Conservation (phyloP, 2,888 invertebrate genomes). For the Tetrapedia diversipes region DNA sequence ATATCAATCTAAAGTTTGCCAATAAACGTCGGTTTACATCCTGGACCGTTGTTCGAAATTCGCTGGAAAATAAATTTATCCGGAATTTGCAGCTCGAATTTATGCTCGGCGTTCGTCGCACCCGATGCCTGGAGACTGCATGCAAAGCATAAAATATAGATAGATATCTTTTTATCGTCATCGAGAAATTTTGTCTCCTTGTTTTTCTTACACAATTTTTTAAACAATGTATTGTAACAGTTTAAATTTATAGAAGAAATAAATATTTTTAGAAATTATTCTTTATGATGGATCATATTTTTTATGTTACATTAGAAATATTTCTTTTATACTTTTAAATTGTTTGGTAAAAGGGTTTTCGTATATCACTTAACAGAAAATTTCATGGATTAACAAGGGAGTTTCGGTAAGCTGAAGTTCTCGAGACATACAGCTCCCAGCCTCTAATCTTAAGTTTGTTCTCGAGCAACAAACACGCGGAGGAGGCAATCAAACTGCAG, state of each 20-base stretch:
- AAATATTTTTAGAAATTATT: too few species aligned
- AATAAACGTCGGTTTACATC: constrained; percentile 43
- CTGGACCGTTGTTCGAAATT: constrained; percentile 20
- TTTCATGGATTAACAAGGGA: background rate
- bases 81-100: constrained; percentile 4
- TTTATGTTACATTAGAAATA: too few species aligned
- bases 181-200: background rate
- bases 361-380: background rate
- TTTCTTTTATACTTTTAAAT: too few species aligned
- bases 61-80: constrained; percentile 30
- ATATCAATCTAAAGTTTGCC: constrained; percentile 54
- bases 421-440: constrained; percentile 25
- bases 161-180: background rate
- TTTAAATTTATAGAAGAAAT: too few species aligned
- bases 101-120: constrained; percentile 9
- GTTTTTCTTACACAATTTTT: too few species aligned
- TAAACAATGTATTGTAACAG: too few species aligned
- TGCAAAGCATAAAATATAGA: background rate
- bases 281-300: too few species aligned
- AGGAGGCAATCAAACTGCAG: constrained; percentile 22
- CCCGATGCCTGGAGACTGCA: background rate
- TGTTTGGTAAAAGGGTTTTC: too few species aligned
- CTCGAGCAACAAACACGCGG: constrained; percentile 11
- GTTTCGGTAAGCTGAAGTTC: background rate
- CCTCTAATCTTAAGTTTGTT: constrained; percentile 20